Percentiles rank a stretch among this genome's conserved stretches.
Evolutionary conservation across 2,113 vertebrate species (phyloP).

Genomic region (Riparia riparia): DNA sequence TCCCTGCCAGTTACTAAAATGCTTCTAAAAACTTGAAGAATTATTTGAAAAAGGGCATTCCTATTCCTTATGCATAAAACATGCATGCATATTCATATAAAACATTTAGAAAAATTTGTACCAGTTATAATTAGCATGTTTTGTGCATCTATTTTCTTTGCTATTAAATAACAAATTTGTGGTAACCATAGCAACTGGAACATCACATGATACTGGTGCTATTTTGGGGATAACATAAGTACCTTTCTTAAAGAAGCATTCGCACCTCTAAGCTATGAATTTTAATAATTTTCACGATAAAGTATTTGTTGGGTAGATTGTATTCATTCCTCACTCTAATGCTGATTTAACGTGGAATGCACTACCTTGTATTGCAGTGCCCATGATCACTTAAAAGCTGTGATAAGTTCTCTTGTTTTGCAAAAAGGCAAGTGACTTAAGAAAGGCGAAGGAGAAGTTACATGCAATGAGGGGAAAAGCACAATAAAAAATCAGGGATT

Average conservation of each 20-base stretch:
- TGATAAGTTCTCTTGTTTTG: not conserved
- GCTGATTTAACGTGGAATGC: conserved; percentile 1
- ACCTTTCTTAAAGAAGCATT: conserved; percentile 85
- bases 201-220: conserved; percentile 81
- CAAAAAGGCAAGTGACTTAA: not conserved
- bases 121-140: conserved; percentile 87
- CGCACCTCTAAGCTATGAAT: conserved; percentile 69
- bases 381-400: not conserved
- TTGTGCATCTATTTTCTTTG: conserved; percentile 87
- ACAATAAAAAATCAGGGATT: not conserved
- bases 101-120: conserved; percentile 81
- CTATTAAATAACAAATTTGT: conserved; percentile 88
- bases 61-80: conserved; percentile 78
- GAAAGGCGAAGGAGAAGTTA: not conserved
- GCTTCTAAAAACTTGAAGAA: conserved; percentile 69
- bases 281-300: conserved; percentile 67
- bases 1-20: conserved; percentile 43
- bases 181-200: conserved; percentile 85
- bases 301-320: conserved; percentile 47
- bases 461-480: not conserved
- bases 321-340: not conserved
- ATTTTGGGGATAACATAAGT: conserved; percentile 83
- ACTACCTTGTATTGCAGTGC: not conserved
- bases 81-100: conserved; percentile 83
- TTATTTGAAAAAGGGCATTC: conserved; percentile 73